A percentile compares a stretch with the other conserved stretches of the same genome.
Evolutionary conservation across 2,888 invertebrate genomes (phyloP).

Genomic region (Stramonita haemastoma): DNA sequence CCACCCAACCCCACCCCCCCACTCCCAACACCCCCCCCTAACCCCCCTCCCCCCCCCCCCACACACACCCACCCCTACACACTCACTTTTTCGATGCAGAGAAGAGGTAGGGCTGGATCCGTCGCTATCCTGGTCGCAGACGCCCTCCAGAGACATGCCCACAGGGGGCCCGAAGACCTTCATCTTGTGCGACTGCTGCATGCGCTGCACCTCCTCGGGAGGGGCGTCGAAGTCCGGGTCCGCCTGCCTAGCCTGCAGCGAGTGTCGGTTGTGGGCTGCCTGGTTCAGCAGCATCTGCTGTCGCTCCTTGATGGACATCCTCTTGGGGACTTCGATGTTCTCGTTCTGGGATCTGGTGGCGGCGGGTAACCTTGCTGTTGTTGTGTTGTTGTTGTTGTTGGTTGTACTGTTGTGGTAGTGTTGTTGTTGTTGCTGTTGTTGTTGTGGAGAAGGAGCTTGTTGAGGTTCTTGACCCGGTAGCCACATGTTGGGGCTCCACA

Average conservation of each 20-base stretch:
- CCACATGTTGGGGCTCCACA: slow-evolving; percentile 51
- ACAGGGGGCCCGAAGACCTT: slow-evolving; percentile 67
- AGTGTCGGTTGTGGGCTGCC: slow-evolving; percentile 26
- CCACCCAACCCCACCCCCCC: neutral
- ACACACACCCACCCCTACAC: neutral
- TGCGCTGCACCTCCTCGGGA: slow-evolving; percentile 22
- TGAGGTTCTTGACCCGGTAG: slow-evolving; percentile 42
- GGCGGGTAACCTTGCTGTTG: slow-evolving; percentile 21
- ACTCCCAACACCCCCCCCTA: neutral
- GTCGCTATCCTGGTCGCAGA: slow-evolving; percentile 47
- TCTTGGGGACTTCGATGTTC: slow-evolving; percentile 34
- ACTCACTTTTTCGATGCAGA: slow-evolving; percentile 53
- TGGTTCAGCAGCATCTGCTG: slow-evolving; percentile 37
- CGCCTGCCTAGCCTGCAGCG: slow-evolving; percentile 32
- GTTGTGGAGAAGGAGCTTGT: neutral
- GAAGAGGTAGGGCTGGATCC: slow-evolving; percentile 53
- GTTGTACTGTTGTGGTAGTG: slow-evolving; percentile 12
- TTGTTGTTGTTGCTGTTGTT: slow-evolving; percentile 16
- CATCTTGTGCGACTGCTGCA: slow-evolving; percentile 38
- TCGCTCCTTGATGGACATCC: slow-evolving; percentile 38
- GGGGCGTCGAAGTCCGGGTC: slow-evolving; percentile 30
- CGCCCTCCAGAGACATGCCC: slow-evolving; percentile 45
- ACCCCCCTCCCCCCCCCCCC: neutral
- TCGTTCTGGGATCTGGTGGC: neutral
- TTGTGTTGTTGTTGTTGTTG: slow-evolving; percentile 28